A percentile compares a stretch with the other conserved stretches of the same genome.
Conservation (phyloP, 2,888 invertebrate genomes). For the Chalcosyrphus nemorum region DNA sequence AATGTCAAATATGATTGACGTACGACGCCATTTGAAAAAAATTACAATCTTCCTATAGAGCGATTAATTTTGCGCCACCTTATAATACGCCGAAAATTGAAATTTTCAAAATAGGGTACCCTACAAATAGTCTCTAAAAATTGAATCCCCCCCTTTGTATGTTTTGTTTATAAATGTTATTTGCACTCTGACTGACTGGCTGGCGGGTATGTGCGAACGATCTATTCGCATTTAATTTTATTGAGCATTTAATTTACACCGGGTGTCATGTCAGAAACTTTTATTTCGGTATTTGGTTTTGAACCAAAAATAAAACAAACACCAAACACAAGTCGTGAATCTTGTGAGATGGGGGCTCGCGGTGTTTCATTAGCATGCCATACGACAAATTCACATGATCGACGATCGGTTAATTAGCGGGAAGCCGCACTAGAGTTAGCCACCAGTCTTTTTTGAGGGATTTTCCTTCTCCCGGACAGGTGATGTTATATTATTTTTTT, state of each 20-base stretch:
- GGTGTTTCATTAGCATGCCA: slow-evolving; percentile 40
- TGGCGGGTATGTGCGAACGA: slow-evolving; percentile 26
- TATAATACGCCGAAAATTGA: too few relatives aligned
- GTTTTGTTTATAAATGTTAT: not conserved
- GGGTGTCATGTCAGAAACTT: slow-evolving; percentile 33
- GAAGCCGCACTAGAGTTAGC: not conserved
- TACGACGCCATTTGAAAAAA: not conserved
- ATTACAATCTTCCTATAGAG: too few relatives aligned
- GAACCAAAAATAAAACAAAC: too few relatives aligned
- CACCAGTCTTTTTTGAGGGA: not conserved
- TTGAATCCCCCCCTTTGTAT: not conserved
- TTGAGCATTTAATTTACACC: slow-evolving; percentile 57
- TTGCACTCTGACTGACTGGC: not conserved
- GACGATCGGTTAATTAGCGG: slow-evolving; percentile 52
- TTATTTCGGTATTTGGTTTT: slow-evolving; percentile 8
- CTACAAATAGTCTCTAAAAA: too few relatives aligned
- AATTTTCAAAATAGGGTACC: not conserved
- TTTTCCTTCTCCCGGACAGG: slow-evolving; percentile 28
- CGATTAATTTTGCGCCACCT: too few relatives aligned
- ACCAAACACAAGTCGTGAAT: not conserved
- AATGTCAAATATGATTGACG: too few relatives aligned
- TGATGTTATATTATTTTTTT: slow-evolving; percentile 27
- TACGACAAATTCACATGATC: slow-evolving; percentile 58
- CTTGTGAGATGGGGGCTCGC: not conserved
- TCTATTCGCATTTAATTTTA: slow-evolving; percentile 56